Percentiles rank a stretch among this genome's conserved stretches.
These are phyloP conservation scores for Nemurella pictetii DNA, from an alignment of 2,888 invertebrate species.

Conservation along the genomic window DNA sequence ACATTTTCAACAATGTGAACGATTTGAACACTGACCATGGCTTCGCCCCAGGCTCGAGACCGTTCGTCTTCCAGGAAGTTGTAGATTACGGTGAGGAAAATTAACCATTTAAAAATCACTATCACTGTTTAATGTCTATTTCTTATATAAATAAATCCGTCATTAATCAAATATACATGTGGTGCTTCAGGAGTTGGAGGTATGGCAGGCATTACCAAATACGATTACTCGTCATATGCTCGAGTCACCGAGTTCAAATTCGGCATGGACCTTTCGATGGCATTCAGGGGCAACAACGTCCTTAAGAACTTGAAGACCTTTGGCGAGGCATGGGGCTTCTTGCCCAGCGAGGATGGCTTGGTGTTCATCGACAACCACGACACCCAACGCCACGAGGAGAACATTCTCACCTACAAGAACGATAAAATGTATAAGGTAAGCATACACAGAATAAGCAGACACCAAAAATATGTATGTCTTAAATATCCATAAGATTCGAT, in stretches of 20 bases:
- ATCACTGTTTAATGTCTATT: too few species aligned
- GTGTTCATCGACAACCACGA: constrained; percentile 91
- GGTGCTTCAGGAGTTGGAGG: neutral
- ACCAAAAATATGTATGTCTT: too few species aligned
- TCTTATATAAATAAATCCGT: too few species aligned
- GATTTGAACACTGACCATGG: constrained; percentile 67
- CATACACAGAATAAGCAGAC: neutral
- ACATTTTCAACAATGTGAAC: constrained; percentile 64
- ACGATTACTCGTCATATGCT: constrained; percentile 52
- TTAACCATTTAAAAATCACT: too few species aligned
- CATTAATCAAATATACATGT: too few species aligned
- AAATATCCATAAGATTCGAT: too few species aligned
- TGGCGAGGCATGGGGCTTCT: constrained; percentile 65
- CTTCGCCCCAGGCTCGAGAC: constrained; percentile 64
- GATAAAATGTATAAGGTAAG: constrained; percentile 65
- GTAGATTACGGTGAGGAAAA: constrained; percentile 64
- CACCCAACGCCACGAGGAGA: constrained; percentile 76
- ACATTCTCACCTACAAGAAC: constrained; percentile 69
- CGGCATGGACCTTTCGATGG: constrained; percentile 59
- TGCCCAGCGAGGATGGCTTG: constrained; percentile 63
- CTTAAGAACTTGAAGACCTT: constrained; percentile 67
- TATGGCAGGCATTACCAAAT: constrained; percentile 50
- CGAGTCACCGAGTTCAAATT: constrained; percentile 79
- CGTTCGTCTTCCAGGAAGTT: constrained; percentile 76
- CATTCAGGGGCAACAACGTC: constrained; percentile 62